Conservation (phyloP, 2,113 vertebrate species). For the Enhydra lutris region DNA sequence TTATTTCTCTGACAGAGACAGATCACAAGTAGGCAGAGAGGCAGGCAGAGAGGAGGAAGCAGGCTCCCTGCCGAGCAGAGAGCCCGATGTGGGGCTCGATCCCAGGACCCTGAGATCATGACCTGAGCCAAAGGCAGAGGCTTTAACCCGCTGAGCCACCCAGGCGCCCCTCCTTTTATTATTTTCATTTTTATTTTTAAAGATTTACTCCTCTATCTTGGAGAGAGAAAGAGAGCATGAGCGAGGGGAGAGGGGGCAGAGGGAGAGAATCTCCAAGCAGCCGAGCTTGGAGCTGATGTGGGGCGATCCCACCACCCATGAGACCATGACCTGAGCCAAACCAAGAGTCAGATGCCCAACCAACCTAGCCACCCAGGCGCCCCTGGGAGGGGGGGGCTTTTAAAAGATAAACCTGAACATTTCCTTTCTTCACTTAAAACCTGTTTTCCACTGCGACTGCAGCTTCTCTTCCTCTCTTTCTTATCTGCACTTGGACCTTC, state of each 20-base stretch:
- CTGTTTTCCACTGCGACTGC: not conserved
- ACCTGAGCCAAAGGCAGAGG: no score
- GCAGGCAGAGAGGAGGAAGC: no score
- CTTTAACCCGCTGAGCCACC: no score
- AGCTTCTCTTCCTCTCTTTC: not conserved
- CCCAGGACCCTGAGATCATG: no score
- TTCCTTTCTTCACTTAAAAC: not conserved
- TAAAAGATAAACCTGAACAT: not conserved
- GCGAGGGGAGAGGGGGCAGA: not conserved
- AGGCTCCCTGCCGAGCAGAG: no score
- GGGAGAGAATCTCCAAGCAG: not conserved
- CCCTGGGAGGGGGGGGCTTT: not conserved
- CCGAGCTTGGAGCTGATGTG: not conserved
- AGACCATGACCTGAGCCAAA: not conserved
- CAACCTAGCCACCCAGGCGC: not conserved
- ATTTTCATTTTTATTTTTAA: not conserved
- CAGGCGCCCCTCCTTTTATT: no score
- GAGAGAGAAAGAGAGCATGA: not conserved
- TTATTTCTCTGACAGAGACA: no score
- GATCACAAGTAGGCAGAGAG: no score
- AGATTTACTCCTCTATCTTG: not conserved
- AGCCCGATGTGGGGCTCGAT: no score
- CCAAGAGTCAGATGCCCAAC: not conserved
- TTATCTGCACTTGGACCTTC: not conserved
- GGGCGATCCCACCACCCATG: not conserved